A percentile compares a stretch with the other conserved stretches of the same genome.
These are phyloP conservation scores for Lottia scabra DNA, from an alignment of 2,888 invertebrate species.

Conservation along the genomic window DNA sequence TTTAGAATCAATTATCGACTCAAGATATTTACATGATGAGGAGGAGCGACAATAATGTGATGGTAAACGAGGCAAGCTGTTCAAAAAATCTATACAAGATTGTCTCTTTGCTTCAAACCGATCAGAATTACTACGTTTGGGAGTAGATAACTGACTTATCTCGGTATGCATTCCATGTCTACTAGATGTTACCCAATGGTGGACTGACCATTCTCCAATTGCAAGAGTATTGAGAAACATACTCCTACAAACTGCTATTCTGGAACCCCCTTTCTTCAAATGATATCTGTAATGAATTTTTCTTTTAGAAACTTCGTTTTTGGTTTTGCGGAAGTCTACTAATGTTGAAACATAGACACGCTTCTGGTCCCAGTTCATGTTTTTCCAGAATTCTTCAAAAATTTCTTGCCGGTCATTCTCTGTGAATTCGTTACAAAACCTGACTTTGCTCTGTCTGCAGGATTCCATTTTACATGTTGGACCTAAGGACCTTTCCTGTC, in stretches of 20 bases:
- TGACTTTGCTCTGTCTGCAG: too few relatives aligned
- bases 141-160: not conserved
- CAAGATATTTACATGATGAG: not conserved
- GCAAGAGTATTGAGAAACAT: not conserved
- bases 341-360: too few relatives aligned
- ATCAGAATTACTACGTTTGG: not conserved
- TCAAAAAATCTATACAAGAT: not conserved
- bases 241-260: not conserved
- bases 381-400: too few relatives aligned
- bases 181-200: not conserved
- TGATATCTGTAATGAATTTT: not conserved
- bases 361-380: too few relatives aligned
- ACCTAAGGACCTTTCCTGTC: too few relatives aligned
- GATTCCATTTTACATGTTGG: too few relatives aligned
- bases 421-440: too few relatives aligned
- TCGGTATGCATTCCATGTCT: not conserved
- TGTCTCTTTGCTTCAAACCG: not conserved
- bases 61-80: slow-evolving; percentile 4
- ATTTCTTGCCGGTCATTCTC: too few relatives aligned
- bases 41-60: slow-evolving; percentile 7
- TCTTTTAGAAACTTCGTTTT: not conserved
- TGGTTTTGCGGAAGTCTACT: too few relatives aligned
- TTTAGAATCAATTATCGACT: not conserved
- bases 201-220: not conserved
- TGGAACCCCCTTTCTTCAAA: not conserved